A percentile compares a stretch with the other conserved stretches of the same genome.
Conservation (phyloP, 2,797 vertebrate genomes). For the Etheostoma perlongum region DNA sequence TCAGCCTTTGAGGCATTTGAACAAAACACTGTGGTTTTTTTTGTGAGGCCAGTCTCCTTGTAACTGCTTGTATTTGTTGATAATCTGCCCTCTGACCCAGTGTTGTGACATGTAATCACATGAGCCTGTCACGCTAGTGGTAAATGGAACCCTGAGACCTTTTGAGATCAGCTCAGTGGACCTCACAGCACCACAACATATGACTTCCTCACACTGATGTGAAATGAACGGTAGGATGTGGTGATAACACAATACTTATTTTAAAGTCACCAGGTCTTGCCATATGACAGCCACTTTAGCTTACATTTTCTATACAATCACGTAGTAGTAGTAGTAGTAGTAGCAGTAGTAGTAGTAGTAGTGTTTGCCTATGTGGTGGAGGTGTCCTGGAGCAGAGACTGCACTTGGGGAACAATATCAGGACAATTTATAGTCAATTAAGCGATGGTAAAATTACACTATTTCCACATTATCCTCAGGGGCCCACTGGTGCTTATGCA, state of each 20-base stretch:
- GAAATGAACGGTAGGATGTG: not conserved
- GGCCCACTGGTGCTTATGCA: conserved; percentile 15
- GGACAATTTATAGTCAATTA: conserved; percentile 17
- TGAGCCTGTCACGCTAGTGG: conserved; percentile 25
- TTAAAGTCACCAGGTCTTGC: not conserved
- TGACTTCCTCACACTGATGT: conserved; percentile 32
- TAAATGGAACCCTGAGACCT: conserved; percentile 55
- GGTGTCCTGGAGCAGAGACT: conserved; percentile 3
- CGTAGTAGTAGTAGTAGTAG: not conserved
- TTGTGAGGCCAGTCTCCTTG: not conserved
- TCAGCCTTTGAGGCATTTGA: not conserved
- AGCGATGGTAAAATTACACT: conserved; percentile 10
- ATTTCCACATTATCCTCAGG: conserved; percentile 16
- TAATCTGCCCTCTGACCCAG: conserved; percentile 45
- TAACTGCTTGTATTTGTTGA: conserved; percentile 12
- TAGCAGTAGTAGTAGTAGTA: not conserved
- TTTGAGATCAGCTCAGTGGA: conserved; percentile 35
- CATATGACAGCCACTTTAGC: conserved; percentile 6
- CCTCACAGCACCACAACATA: conserved; percentile 22
- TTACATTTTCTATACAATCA: not conserved
- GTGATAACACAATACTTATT: conserved; percentile 13
- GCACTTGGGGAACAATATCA: not conserved
- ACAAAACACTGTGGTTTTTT: not conserved
- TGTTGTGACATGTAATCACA: conserved; percentile 51
- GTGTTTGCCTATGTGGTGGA: not conserved